These are phyloP conservation scores for Pygoscelis adeliae DNA, from an alignment of 2,113 vertebrate species.

Conservation along the genomic window DNA sequence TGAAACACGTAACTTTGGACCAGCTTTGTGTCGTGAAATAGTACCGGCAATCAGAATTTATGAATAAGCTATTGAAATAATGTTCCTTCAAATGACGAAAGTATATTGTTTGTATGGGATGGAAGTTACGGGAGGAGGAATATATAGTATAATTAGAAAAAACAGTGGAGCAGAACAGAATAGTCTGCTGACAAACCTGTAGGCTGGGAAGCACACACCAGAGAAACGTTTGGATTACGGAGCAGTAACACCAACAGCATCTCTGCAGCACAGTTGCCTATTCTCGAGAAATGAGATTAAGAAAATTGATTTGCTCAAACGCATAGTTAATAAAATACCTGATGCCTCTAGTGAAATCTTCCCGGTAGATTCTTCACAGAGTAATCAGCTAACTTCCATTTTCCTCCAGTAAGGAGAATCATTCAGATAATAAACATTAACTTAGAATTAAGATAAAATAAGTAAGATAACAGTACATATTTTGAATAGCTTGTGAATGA, in stretches of 20 bases:
- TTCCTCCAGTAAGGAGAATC: not conserved
- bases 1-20: not conserved
- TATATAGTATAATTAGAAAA: not conserved
- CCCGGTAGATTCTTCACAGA: not conserved
- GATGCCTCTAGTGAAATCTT: not conserved
- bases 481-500: not conserved
- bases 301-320: not conserved
- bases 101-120: not conserved
- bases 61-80: not conserved
- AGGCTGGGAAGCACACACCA: not conserved
- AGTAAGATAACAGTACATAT: not conserved
- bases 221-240: not conserved
- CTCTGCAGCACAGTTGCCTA: not conserved
- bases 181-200: not conserved
- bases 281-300: not conserved
- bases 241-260: not conserved
- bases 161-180: not conserved
- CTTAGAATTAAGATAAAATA: not conserved
- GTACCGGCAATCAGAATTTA: not conserved
- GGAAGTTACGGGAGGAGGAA: not conserved
- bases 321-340: not conserved
- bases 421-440: not conserved
- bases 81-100: not conserved
- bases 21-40: not conserved
- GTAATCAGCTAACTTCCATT: not conserved